These are phyloP conservation scores for Mus minutoides DNA, from an alignment of 2,797 vertebrate species.

Conservation along the genomic window DNA sequence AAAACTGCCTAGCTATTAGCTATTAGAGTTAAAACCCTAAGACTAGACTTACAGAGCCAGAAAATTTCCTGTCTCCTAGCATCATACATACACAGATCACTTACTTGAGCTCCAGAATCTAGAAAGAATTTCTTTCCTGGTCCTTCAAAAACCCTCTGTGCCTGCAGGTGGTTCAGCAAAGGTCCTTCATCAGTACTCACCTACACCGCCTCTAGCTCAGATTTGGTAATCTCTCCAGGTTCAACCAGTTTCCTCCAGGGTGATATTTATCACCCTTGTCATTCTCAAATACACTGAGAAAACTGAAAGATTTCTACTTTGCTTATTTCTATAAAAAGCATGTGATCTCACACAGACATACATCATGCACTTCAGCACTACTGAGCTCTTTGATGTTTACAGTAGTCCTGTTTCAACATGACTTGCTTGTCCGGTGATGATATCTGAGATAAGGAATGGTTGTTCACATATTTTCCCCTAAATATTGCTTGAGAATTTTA, in stretches of 20 bases:
- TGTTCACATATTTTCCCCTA: not conserved
- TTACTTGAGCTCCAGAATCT: conserved; percentile 53
- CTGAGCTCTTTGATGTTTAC: not conserved
- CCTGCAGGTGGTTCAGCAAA: not conserved
- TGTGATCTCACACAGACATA: not conserved
- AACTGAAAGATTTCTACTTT: not conserved
- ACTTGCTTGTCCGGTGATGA: not conserved
- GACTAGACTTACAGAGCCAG: not conserved
- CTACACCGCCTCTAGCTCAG: not conserved
- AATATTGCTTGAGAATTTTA: not conserved
- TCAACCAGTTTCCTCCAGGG: not conserved
- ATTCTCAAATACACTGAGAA: not conserved
- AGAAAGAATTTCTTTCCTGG: not conserved
- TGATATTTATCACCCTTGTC: not conserved
- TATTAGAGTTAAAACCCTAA: not conserved
- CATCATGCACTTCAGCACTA: not conserved
- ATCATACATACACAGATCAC: not conserved
- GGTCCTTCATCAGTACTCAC: not conserved
- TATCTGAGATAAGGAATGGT: not conserved
- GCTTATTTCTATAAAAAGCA: not conserved
- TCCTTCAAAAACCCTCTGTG: not conserved
- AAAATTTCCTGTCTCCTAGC: not conserved
- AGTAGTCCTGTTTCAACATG: not conserved
- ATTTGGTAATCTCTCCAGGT: not conserved
- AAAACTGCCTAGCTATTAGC: not conserved